Percentiles rank a stretch among this genome's conserved stretches.
Evolutionary conservation across 30 jellyfish, hydroid and myxozoan species (phyloP).

Genomic region (Hydractinia echinata): DNA sequence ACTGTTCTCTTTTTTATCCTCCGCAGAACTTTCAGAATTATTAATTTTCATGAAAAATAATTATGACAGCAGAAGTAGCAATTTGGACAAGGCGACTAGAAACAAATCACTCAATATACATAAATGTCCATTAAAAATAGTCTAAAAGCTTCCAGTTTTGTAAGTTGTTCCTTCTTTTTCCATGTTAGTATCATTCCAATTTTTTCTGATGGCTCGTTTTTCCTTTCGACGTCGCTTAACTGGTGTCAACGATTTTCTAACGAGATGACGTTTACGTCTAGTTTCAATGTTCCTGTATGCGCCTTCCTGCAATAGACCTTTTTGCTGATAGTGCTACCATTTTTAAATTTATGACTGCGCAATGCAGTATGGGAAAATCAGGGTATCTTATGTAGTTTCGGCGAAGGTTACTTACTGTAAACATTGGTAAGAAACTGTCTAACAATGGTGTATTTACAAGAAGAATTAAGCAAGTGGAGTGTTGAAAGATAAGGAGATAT

Average conservation of each 20-base stretch:
- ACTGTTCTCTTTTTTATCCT: background rate
- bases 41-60: background rate
- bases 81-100: background rate
- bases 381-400: too few relatives aligned
- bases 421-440: too few relatives aligned
- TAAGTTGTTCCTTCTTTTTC: background rate
- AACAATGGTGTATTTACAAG: too few relatives aligned
- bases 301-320: background rate
- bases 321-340: too few relatives aligned
- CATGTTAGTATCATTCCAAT: background rate
- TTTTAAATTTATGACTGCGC: too few relatives aligned
- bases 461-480: too few relatives aligned
- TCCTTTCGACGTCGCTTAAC: background rate
- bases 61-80: background rate
- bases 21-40: background rate
- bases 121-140: background rate
- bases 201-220: background rate
- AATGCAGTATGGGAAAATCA: too few relatives aligned
- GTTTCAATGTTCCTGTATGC: background rate
- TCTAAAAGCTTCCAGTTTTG: slow-evolving; percentile 1
- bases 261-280: background rate
- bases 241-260: background rate
- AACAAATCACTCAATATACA: background rate
- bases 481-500: too few relatives aligned
- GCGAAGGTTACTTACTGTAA: too few relatives aligned